These are phyloP conservation scores for Oligia strigilis DNA, from an alignment of 2,888 invertebrate genomes.

Conservation along the genomic window DNA sequence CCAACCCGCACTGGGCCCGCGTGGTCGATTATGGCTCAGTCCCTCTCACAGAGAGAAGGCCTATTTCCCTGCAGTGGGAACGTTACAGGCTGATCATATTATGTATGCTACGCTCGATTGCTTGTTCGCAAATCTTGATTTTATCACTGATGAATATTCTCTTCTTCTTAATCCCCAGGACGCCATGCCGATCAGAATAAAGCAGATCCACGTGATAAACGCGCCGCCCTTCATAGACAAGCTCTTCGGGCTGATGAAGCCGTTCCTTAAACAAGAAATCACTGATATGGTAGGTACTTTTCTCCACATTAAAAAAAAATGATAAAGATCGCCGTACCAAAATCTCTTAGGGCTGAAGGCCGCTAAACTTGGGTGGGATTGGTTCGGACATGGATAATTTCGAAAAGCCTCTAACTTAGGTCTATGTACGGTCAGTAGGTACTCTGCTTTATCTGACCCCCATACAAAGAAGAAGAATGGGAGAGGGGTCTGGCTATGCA, in stretches of 20 bases:
- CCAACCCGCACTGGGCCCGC: neutral
- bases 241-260: constrained; percentile 91
- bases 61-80: too few species aligned
- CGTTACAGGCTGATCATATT: too few species aligned
- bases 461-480: too few species aligned
- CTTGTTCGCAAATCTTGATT: neutral
- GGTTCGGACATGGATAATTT: neutral
- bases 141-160: neutral
- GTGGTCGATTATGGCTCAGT: neutral
- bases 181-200: constrained; percentile 92
- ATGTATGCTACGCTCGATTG: neutral
- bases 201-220: constrained; percentile 92
- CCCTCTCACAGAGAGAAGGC: neutral
- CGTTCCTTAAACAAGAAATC: constrained; percentile 92
- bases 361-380: neutral
- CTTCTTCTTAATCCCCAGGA: constrained; percentile 86
- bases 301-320: neutral
- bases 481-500: too few species aligned
- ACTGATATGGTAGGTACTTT: constrained; percentile 90
- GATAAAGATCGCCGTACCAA: too few species aligned
- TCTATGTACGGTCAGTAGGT: neutral
- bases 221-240: constrained; percentile 92
- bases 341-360: too few species aligned
- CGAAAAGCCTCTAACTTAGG: neutral
- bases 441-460: too few species aligned